These are phyloP conservation scores for Ptilonorhynchus violaceus DNA, from an alignment of 2,113 vertebrate genomes.

Conservation along the genomic window DNA sequence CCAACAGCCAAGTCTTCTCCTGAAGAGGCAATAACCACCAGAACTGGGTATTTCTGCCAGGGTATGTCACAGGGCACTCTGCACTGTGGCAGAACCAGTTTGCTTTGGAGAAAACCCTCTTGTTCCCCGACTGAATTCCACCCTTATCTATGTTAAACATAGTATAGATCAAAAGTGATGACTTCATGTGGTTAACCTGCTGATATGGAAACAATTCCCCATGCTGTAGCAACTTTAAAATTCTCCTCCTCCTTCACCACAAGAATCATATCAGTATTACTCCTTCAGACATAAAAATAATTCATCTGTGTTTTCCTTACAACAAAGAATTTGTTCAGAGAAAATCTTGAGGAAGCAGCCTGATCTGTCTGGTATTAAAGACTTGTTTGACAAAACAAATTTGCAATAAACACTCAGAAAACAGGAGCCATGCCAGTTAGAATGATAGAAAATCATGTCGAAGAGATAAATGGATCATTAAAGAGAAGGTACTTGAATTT, in stretches of 20 bases:
- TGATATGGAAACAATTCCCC: neutral
- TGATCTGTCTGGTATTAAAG: conserved; percentile 38
- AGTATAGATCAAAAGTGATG: neutral
- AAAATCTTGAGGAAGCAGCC: conserved; percentile 13
- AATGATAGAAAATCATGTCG: conserved; percentile 59
- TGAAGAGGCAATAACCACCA: neutral
- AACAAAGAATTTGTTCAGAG: neutral
- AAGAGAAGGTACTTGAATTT: conserved; percentile 57
- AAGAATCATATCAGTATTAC: neutral
- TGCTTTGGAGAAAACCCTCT: neutral
- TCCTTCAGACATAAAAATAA: neutral
- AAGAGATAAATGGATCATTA: conserved; percentile 60
- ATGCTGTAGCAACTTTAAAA: neutral
- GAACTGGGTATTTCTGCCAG: neutral
- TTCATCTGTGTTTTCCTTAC: neutral
- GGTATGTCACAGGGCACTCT: neutral
- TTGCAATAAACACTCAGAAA: conserved; percentile 48
- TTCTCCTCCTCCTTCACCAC: neutral
- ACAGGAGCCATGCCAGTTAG: conserved; percentile 35
- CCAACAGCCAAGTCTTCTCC: neutral
- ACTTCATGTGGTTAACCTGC: neutral
- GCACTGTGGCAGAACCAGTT: neutral
- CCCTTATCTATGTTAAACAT: neutral
- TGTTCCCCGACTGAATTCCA: neutral
- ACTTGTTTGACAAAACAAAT: conserved; percentile 66